Base-by-base conservation (phyloP, 1,140 invertebrate genomes). In the Trichoplusia ni region DNA sequence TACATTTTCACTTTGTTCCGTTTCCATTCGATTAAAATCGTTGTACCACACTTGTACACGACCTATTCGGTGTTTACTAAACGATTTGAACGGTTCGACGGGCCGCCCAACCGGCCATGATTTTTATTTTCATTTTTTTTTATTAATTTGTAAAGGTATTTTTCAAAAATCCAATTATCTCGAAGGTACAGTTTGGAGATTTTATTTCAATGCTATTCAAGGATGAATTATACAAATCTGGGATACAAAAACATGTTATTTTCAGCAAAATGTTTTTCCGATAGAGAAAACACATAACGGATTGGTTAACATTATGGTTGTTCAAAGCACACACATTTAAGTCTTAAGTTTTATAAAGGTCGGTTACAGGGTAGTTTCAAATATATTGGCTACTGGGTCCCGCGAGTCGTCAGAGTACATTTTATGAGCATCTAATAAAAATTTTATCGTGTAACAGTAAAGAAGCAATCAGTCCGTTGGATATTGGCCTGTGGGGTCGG, bases 1-100 rank as follows among this genome's bases (percentile, higher is more conserved):
- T 86, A 88, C 85, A 88, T 89, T 89, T 89, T 89, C 86, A 89
- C 86, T 89, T 89, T 89, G 86, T 87, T 87, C 86, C 82, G 82
- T 89, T 88, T 89, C 86, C 86, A 89, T 88, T 89, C 85, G 86
- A 89, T 89, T 89, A 89, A 89, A 89, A 89, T 82, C 78, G 84
- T 79, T 87, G 84, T 87, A 86, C 82, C 83, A 84, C 83, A 82
- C 83, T 82, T 89, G 82, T 87, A 86, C 79, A 79, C 77, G 75
- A 86, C 82, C 82, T 89, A 86, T 86, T 86, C 86, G 85, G 84
- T 77, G 82, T 81, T 89, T 89, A 89, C 85, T 89, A 89, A 89
- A 89, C 86, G 85, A 88, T 89, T 89, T 88, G 84, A 81, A 82
- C 85, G 83, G 84, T 86, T 82, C 77, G 85, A 64, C 86, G 85